Percentiles rank a stretch among this genome's conserved stretches.
Evolutionary conservation across 2,888 invertebrate genomes (phyloP).

Genomic region (Anodontia alba): DNA sequence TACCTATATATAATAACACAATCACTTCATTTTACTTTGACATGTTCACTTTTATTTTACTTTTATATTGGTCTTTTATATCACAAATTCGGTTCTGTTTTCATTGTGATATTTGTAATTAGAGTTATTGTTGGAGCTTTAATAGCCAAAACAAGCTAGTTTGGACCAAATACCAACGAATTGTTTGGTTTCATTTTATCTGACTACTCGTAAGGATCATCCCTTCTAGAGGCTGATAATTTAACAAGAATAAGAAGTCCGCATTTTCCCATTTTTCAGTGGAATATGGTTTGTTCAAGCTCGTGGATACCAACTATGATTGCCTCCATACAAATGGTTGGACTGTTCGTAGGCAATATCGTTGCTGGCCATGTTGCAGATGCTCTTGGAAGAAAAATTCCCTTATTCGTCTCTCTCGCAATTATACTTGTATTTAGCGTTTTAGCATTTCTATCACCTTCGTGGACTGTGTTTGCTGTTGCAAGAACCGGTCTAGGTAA

Average conservation of each 20-base stretch:
- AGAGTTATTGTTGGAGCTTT: too few species aligned
- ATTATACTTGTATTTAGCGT: conserved; percentile 48
- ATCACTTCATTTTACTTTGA: too few species aligned
- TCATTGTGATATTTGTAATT: too few species aligned
- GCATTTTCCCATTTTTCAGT: conserved; percentile 57
- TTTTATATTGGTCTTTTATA: too few species aligned
- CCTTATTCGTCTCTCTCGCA: conserved; percentile 52
- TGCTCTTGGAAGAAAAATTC: conserved; percentile 62
- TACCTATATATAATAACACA: too few species aligned
- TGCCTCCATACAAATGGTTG: conserved; percentile 68
- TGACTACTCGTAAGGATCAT: too few species aligned
- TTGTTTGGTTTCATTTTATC: too few species aligned
- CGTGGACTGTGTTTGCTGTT: conserved; percentile 66
- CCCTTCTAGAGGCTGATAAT: too few species aligned
- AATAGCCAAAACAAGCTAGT: too few species aligned
- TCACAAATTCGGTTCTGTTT: too few species aligned
- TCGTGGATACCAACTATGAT: conserved; percentile 62
- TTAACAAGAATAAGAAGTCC: too few species aligned
- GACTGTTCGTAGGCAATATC: conserved; percentile 62
- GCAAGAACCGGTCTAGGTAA: conserved; percentile 45
- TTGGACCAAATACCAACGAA: not conserved
- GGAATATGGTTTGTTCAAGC: conserved; percentile 57
- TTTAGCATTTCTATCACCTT: conserved; percentile 53
- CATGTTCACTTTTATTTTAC: too few species aligned
- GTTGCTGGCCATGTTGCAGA: conserved; percentile 67